Conservation (phyloP, 2,888 invertebrate genomes). For the Malthinus seriepunctatus region DNA sequence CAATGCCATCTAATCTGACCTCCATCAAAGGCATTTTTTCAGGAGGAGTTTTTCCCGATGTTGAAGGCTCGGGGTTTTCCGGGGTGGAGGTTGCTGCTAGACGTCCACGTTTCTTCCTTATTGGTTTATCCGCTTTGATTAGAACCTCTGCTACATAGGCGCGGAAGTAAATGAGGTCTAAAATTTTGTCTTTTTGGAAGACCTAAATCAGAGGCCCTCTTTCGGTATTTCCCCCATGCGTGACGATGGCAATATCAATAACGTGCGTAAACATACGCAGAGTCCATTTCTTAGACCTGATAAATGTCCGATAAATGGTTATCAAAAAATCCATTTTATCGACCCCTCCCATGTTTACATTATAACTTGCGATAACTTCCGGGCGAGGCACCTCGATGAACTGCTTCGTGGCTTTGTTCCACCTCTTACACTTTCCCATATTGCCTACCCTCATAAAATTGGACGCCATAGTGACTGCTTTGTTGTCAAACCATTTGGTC, state of each 20-base stretch:
- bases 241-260: constrained; percentile 4
- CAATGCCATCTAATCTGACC: background rate
- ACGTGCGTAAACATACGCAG: constrained; percentile 12
- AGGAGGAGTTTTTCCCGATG: background rate
- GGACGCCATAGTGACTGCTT: constrained; percentile 19
- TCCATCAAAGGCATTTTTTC: background rate
- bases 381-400: constrained; percentile 4
- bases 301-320: constrained; percentile 10
- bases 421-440: background rate
- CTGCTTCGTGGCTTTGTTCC: constrained; percentile 2
- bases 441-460: constrained; percentile 5
- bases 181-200: constrained; percentile 6
- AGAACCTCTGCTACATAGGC: constrained; percentile 9
- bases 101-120: constrained; percentile 1
- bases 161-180: constrained; percentile 8
- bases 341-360: constrained; percentile 10
- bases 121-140: background rate
- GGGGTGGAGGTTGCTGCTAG: background rate
- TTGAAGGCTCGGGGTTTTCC: background rate
- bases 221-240: constrained; percentile 8
- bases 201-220: background rate
- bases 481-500: constrained; percentile 34
- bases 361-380: constrained; percentile 5
- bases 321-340: constrained; percentile 13
- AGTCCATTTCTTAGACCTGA: constrained; percentile 15